These are phyloP conservation scores for Epicampocera succincta DNA, from an alignment of 2,888 invertebrate genomes.

Conservation along the genomic window DNA sequence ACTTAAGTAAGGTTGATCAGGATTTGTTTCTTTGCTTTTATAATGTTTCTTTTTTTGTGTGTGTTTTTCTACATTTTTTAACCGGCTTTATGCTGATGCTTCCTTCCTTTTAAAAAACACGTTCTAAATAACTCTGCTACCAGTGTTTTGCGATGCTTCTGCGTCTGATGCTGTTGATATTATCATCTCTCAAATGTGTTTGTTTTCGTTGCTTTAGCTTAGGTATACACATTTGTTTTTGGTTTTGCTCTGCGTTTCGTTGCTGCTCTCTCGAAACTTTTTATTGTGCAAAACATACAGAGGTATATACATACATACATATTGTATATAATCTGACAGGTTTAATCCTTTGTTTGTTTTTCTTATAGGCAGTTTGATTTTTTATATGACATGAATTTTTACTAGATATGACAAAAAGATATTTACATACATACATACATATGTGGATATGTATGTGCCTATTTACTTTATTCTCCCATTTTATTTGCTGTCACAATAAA, in stretches of 20 bases:
- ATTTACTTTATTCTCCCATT: background rate
- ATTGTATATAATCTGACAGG: background rate
- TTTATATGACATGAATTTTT: too few relatives aligned
- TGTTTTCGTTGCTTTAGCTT: slow-evolving; percentile 16
- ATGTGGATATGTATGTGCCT: background rate
- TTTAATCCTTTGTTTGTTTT: too few relatives aligned
- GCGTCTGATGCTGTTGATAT: slow-evolving; percentile 34
- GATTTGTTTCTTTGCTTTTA: slow-evolving; percentile 24
- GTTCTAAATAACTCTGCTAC: slow-evolving; percentile 40
- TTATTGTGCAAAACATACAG: slow-evolving; percentile 42
- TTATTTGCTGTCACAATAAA: slow-evolving; percentile 9
- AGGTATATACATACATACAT: background rate
- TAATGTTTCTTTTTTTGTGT: slow-evolving; percentile 15
- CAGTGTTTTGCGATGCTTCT: slow-evolving; percentile 23
- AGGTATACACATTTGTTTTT: slow-evolving; percentile 45
- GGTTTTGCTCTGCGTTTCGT: slow-evolving; percentile 9
- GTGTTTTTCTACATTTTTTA: slow-evolving; percentile 7
- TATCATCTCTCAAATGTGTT: slow-evolving; percentile 36
- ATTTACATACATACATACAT: background rate
- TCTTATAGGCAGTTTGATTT: too few relatives aligned
- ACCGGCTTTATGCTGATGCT: slow-evolving; percentile 54
- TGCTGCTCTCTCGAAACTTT: slow-evolving; percentile 34
- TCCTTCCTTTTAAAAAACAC: slow-evolving; percentile 52
- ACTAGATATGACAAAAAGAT: too few relatives aligned
- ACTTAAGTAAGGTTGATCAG: slow-evolving; percentile 33